phyloP scores from a whole-genome alignment of 2,888 invertebrate species.

The Cerastoderma edule region DNA sequence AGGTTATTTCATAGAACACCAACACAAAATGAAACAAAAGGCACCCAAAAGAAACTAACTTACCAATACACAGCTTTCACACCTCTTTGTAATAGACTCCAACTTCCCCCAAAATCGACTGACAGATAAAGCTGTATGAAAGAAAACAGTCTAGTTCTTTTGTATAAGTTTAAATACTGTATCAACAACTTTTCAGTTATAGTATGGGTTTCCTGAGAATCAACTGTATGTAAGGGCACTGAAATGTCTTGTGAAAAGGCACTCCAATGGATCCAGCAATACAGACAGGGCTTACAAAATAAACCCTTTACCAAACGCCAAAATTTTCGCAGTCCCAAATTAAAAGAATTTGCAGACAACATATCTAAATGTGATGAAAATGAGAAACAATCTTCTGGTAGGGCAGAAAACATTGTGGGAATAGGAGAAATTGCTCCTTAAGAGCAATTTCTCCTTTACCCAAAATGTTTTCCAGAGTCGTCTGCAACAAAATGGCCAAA shows the following conservation, averaged over 20 bases:
- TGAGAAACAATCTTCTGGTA: too few relatives aligned
- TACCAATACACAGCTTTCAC: slow-evolving; percentile 92
- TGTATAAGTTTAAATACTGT: neutral
- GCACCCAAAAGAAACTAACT: slow-evolving; percentile 57
- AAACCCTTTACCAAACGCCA: too few relatives aligned
- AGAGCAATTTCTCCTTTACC: too few relatives aligned
- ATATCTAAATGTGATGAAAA: too few relatives aligned
- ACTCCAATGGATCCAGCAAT: neutral
- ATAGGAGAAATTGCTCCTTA: too few relatives aligned
- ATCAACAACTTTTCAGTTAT: neutral
- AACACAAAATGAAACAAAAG: neutral
- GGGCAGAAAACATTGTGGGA: too few relatives aligned
- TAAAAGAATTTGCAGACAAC: too few relatives aligned
- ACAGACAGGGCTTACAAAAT: too few relatives aligned
- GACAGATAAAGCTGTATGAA: slow-evolving; percentile 90
- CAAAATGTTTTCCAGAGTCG: too few relatives aligned
- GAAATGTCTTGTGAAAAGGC: neutral
- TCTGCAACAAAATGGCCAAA: too few relatives aligned
- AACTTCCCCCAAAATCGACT: slow-evolving; percentile 90
- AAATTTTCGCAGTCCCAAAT: too few relatives aligned
- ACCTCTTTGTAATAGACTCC: slow-evolving; percentile 88
- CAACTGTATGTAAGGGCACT: neutral
- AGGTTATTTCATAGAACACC: neutral
- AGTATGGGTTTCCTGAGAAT: neutral
- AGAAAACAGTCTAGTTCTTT: neutral